A percentile compares a stretch with the other conserved stretches of the same genome.
Evolutionary conservation across 2,113 vertebrate genomes (phyloP).

Genomic region (Camelus dromedarius): DNA sequence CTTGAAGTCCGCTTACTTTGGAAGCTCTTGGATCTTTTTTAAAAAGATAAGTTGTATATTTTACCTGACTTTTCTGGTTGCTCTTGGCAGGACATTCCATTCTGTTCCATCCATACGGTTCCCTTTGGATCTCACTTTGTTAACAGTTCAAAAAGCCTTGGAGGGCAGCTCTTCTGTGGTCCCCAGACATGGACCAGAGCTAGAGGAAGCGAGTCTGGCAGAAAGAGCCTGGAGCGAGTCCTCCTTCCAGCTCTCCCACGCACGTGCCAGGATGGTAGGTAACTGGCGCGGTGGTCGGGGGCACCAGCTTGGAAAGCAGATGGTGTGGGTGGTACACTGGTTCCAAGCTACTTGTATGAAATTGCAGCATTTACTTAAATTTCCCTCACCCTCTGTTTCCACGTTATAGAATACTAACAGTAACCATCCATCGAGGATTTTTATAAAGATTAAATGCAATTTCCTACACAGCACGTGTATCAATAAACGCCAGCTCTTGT

Average conservation of each 20-base stretch:
- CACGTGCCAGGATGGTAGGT: not conserved
- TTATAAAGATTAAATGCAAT: conserved; percentile 31
- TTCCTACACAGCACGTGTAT: not conserved
- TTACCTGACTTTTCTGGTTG: not conserved
- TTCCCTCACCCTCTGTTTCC: not conserved
- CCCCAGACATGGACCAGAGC: not conserved
- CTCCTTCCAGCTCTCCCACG: not conserved
- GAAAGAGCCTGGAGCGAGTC: not conserved
- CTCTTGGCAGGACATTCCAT: not conserved
- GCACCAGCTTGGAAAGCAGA: not conserved
- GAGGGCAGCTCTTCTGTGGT: not conserved
- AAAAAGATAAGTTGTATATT: not conserved
- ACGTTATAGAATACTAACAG: not conserved
- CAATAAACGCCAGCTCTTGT: not conserved
- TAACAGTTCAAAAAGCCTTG: not conserved
- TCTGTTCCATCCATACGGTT: not conserved
- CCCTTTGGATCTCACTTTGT: not conserved
- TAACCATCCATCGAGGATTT: not conserved
- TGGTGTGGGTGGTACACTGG: not conserved
- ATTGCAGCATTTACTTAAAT: not conserved
- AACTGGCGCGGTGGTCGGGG: not conserved
- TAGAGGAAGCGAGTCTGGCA: not conserved
- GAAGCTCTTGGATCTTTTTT: not conserved
- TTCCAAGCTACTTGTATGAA: not conserved
- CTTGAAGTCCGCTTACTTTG: not conserved